Base-by-base conservation (phyloP, 2,797 vertebrate species). In the Cyprinodon diabolis region DNA sequence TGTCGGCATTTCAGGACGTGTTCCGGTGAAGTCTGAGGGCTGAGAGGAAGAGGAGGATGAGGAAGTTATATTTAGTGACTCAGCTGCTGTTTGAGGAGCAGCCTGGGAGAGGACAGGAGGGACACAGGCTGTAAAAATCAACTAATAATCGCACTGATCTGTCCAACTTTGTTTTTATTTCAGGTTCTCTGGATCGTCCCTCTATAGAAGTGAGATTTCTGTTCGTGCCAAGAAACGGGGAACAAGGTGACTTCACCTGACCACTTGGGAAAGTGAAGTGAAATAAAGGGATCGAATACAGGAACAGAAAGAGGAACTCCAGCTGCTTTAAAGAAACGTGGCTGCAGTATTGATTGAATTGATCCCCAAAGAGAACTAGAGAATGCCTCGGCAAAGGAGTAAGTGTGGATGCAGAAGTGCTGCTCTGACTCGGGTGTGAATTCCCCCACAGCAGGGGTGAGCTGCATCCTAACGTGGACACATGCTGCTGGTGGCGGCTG, bases 41-140 rank as follows among this genome's bases (percentile, higher is more conserved):
- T 68, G 71, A 63, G 40, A 71, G 72, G 62, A 66, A 21, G 23
- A 74, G 78, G 72, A 80, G 79, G 80, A 88, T 73, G 75, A 83
- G 79, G 82, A 90, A 88, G 91, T 87, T 88, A 78, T 84, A 86
- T 89, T 87, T 89, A 90, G 92, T 88, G 81, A 80, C 78, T 89
- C 86, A 90, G 88, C 86, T 89, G 92, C 84, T 87, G 86, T 78
- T 80, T 58, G 48, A 89, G 74, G 72, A 82, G 74, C 47, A 55
- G 71, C 48, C 70, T 66, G 52, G 66, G 67, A 72, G 76, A 71
- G 56, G 72, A 25, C 45, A 54, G 69, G 58, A 48, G 11, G 48
- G 30, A 71, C 11, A 14, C 23, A 51, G 47, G 37, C 54, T 25
- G 68, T 4, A 71, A 17, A 57, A 35, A 63, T 52, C 0, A 56